phyloP scores from a whole-genome alignment of 1,140 invertebrate genomes.

The Cotesia typhae region DNA sequence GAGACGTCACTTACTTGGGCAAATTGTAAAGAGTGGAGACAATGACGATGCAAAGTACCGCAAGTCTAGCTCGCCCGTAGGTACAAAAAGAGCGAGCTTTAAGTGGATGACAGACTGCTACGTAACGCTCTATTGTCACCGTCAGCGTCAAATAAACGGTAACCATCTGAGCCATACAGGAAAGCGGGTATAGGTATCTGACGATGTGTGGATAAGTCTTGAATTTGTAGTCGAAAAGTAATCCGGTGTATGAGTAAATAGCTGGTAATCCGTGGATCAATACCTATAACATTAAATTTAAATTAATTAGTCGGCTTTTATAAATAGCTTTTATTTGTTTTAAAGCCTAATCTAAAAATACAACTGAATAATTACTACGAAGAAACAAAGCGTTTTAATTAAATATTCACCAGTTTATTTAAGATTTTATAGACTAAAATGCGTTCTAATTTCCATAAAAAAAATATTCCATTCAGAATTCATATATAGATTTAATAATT shows the following conservation, averaged over 20 bases:
- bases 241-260: conserved; percentile 81
- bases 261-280: conserved; percentile 87
- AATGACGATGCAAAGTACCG: conserved; percentile 83
- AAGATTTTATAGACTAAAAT: too few species aligned
- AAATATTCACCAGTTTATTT: too few species aligned
- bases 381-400: too few species aligned
- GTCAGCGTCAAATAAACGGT: conserved; percentile 95
- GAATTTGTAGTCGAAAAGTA: conserved; percentile 81
- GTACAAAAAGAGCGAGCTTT: conserved; percentile 89
- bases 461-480: too few species aligned
- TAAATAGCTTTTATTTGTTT: neutral
- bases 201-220: conserved; percentile 83
- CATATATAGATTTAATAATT: too few species aligned
- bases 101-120: conserved; percentile 95
- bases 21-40: conserved; percentile 90
- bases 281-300: conserved; percentile 61
- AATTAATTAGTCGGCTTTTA: neutral
- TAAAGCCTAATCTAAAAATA: too few species aligned
- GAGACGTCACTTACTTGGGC: conserved; percentile 65
- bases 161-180: conserved; percentile 88
- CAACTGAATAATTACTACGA: too few species aligned
- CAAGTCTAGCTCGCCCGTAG: conserved; percentile 85
- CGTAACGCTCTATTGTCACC: conserved; percentile 94
- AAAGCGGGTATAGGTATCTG: conserved; percentile 85
- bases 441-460: too few species aligned